Evolutionary conservation across 2,113 vertebrate genomes (phyloP), one percentile per base, ranked within the genome.

Genomic region (Vireo altiloquus): DNA sequence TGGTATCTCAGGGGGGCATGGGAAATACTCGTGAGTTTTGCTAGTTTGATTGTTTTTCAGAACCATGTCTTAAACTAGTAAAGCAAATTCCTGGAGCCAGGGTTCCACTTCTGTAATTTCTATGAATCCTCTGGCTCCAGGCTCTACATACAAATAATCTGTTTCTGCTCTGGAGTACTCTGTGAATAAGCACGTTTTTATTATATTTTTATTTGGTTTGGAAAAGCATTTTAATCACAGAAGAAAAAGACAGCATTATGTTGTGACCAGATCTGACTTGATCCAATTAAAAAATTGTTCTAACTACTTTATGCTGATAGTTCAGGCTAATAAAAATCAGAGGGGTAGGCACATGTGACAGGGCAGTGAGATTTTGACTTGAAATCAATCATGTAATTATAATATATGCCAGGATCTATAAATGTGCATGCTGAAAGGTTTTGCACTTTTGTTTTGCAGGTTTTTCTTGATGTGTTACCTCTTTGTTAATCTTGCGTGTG

Each of bases 381-480:
- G 96, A 98, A 98, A 98, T 99, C 98, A 96, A 98, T 99, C 86
- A 71, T 98, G 96, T 37, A 13, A 7, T 85, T 72, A 8, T 39
- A 65, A 44, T 90, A 47, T 4, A 7, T 57, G 20, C 24, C 35
- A 83, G 47, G 24, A 47, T 71, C 63, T 60, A 7, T 44, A 69
- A 35, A n/a, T 53, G 40, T 40, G 18, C 25, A 12, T 64, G 47
- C 85, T 80, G 17, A 69, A 63, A 49, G 6, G 3, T 42, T 33
- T 57, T 88, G n/a, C 11, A 4, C 17, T n/a, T 75, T 2, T 37
- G 20, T 37, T 79, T 86, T 50, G 54, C 97, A 99, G 99, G 99
- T 99, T 99, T 97, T 99, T 99, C 96, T 92, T 99, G 97, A 99
- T 99, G 99, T 99, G 99, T 87, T 99, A 99, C 96, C 98, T 99